These are phyloP conservation scores for Morpho achilles DNA, from an alignment of 2,888 invertebrate species.

Conservation along the genomic window DNA sequence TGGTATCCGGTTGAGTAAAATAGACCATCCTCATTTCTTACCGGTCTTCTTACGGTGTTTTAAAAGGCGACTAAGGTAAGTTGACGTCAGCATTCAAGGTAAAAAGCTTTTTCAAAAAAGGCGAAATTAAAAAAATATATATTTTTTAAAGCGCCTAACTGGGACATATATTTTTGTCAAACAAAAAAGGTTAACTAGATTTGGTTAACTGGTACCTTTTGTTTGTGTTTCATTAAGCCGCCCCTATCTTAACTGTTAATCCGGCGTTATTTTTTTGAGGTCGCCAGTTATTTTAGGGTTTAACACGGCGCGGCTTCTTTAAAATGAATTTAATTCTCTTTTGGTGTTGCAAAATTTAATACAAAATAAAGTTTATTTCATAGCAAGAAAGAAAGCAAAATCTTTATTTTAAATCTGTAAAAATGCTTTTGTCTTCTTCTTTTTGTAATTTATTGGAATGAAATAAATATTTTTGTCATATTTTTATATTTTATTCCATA, in stretches of 20 bases:
- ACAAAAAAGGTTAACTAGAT: neutral
- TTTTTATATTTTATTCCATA: too few relatives aligned
- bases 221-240: constrained; percentile 25
- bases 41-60: too few relatives aligned
- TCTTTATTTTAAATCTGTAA: neutral
- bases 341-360: constrained; percentile 2
- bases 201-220: constrained; percentile 14
- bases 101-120: neutral
- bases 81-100: too few relatives aligned
- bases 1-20: too few relatives aligned
- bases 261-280: constrained; percentile 13
- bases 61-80: too few relatives aligned
- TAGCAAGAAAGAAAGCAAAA: neutral
- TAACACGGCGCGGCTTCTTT: constrained; percentile 7
- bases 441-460: too few relatives aligned
- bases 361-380: neutral
- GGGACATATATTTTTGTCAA: too few relatives aligned
- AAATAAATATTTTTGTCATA: too few relatives aligned
- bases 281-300: constrained; percentile 3
- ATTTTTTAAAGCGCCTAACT: too few relatives aligned
- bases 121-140: neutral
- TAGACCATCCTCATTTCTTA: too few relatives aligned
- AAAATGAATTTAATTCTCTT: constrained; percentile 10
- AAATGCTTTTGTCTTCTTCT: too few relatives aligned
- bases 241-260: constrained; percentile 28